Evolutionary conservation across 1,140 invertebrate genomes (phyloP).

Genomic region (Sminthurides bifidus): DNA sequence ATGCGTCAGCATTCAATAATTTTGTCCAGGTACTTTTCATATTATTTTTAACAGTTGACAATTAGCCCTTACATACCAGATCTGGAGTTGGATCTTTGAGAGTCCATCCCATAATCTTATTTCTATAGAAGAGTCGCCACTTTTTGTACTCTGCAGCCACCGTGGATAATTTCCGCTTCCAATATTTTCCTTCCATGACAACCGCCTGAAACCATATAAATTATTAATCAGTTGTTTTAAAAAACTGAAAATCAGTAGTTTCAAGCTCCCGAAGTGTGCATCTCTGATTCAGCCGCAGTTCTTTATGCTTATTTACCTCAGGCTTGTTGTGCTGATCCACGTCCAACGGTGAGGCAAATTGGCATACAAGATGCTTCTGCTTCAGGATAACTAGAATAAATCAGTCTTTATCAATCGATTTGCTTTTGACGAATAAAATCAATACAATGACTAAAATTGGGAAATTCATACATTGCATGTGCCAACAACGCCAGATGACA

Average conservation of each 20-base stretch:
- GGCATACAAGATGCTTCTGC: conserved; percentile 77
- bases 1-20: no score
- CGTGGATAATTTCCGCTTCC: conserved; percentile 91
- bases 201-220: conserved; percentile 56
- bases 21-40: no score
- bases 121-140: conserved; percentile 92
- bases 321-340: conserved; percentile 89
- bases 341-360: conserved; percentile 88
- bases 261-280: no score
- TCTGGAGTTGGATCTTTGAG: conserved; percentile 57
- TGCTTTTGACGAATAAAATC: background rate
- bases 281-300: no score
- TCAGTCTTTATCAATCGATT: conserved; percentile 9
- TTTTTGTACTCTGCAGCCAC: conserved; percentile 98
- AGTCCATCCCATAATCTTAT: conserved; percentile 60
- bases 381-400: conserved; percentile 74
- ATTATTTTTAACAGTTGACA: no score
- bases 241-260: no score
- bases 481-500: conserved; percentile 99
- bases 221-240: background rate
- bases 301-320: no score
- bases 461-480: conserved; percentile 87
- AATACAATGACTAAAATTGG: background rate
- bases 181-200: conserved; percentile 95
- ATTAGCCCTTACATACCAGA: conserved; percentile 45